These are phyloP conservation scores for Falco cherrug DNA, from an alignment of 2,797 vertebrate species.

Conservation along the genomic window DNA sequence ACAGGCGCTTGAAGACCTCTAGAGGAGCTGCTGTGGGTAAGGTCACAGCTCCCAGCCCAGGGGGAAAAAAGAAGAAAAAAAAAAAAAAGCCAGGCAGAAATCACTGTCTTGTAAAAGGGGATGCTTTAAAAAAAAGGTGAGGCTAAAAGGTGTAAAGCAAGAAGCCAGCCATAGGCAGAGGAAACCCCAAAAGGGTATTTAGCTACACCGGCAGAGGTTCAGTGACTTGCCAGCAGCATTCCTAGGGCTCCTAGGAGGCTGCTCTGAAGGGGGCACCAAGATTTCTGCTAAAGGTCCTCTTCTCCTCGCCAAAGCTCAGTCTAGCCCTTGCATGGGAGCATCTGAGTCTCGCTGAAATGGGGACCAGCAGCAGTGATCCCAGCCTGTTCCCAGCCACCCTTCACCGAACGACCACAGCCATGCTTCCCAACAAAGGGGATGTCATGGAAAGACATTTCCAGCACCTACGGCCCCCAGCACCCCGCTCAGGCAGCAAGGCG, in stretches of 20 bases:
- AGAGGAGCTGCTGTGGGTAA: not conserved
- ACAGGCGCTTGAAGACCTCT: not conserved
- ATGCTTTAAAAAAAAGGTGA: not conserved
- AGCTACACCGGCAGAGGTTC: no score
- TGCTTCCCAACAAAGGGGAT: no score
- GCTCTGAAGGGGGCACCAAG: not conserved
- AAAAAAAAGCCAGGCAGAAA: not conserved
- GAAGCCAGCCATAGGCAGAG: not conserved
- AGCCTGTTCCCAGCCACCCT: not conserved
- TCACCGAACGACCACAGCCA: not conserved
- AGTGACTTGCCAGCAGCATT: not conserved
- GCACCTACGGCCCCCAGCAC: no score
- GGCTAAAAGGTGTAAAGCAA: not conserved
- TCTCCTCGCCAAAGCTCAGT: not conserved
- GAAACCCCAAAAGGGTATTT: not conserved
- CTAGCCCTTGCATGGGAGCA: not conserved
- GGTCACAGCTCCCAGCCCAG: not conserved
- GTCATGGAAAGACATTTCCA: accelerated
- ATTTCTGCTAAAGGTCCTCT: not conserved
- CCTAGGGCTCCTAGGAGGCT: not conserved
- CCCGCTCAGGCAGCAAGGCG: no score
- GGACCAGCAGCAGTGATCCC: not conserved
- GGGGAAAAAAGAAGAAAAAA: no score
- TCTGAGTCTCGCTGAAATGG: accelerated
- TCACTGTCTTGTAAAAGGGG: not conserved